Conservation (phyloP, 2,797 vertebrate genomes). For the Gymnoscopelus microlampas region DNA sequence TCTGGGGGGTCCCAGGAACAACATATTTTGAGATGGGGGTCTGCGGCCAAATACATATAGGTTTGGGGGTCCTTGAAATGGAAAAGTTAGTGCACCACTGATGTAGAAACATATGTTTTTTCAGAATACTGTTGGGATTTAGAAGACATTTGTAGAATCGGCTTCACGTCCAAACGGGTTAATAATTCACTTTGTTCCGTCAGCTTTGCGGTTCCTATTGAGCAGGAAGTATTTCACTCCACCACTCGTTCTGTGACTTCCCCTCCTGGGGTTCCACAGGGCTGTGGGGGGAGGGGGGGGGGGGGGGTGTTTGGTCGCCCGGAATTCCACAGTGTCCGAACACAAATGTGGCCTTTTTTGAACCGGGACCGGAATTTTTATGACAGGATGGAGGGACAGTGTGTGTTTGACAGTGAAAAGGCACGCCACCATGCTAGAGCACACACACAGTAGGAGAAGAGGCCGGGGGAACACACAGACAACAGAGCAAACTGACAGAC, state of each 20-base stretch:
- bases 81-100: no score
- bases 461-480: conserved; percentile 1
- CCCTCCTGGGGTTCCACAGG: conserved; percentile 43
- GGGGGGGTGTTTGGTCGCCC: conserved; percentile 14
- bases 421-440: conserved; percentile 50
- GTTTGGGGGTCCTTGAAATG: no score
- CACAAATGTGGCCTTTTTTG: conserved; percentile 66
- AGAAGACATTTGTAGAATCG: no score
- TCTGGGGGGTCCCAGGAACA: no score
- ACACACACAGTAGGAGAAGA: conserved; percentile 31
- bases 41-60: no score
- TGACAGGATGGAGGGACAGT: conserved; percentile 56
- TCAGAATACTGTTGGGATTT: no score
- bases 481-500: conserved; percentile 34
- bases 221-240: conserved; percentile 53
- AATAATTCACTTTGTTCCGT: conserved; percentile 4
- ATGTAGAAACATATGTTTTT: no score
- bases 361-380: conserved; percentile 65
- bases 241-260: conserved; percentile 49
- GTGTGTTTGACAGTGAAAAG: conserved; percentile 52
- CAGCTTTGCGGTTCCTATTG: conserved; percentile 19
- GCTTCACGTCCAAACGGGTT: not conserved
- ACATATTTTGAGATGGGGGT: no score
- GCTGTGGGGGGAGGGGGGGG: conserved; percentile 32
- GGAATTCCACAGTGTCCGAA: conserved; percentile 54